Evolutionary conservation across 2,888 invertebrate genomes (phyloP), one percentile per base, ranked within the genome.

Genomic region (Ariolimax columbianus): DNA sequence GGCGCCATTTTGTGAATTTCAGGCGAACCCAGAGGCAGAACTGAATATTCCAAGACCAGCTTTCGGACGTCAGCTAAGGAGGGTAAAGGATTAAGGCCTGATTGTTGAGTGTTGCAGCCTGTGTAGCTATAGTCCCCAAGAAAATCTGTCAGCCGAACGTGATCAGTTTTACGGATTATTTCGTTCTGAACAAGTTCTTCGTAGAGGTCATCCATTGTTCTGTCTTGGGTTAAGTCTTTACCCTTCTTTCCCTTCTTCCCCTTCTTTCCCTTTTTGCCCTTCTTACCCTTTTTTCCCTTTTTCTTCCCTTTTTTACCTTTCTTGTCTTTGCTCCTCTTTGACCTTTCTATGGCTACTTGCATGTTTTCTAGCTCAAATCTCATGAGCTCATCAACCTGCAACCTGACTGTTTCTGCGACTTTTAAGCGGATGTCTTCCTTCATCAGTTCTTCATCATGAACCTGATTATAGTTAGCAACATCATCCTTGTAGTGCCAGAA

Each of bases 381-480:
- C 93, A 95, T 94, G 11, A 94, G 91, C 92, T 98, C 97, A 88
- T 94, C 94, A 0, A 98, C 97, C 26, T 96, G 95, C 85, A 96
- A 95, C 40, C 84, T 55, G 23, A 84, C 38, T 0, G 68, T 59
- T 36, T 84, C 79, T 19, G 79, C 78, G 0, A 84, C 55, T 30
- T 63, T 36, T 9, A 72, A 59, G 55, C 84, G 78, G 38, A 84
- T 30, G 2, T 77, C 79, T 33, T 84, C 85, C 40, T 75, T 75
- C 40, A 85, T 17, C 26, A 85, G 30, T 14, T 85, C 75, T 26
- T 59, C 59, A 63, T 85, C 85, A 43, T 82, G 77, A 0, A 3
- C 43, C 43, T 85, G 85, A 3, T 40, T n/a, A 9, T 43, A 55
- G 59, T 85, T 85, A 14, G 55, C 36, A 11, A 30, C n/a, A 19